These are phyloP conservation scores for Thalassoma bifasciatum DNA, from an alignment of 2,113 vertebrate genomes.

Conservation along the genomic window DNA sequence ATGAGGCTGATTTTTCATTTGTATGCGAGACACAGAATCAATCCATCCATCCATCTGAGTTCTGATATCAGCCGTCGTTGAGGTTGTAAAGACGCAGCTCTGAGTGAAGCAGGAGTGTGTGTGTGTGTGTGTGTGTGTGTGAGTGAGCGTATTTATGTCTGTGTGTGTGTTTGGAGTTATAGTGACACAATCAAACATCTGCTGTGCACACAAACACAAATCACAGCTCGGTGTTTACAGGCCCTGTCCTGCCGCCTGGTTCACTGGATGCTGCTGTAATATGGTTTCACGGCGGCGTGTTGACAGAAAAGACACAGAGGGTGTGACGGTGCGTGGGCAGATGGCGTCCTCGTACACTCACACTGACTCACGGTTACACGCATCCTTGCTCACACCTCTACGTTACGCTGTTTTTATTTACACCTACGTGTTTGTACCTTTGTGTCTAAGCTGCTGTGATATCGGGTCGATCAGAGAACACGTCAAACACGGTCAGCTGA, in stretches of 20 bases:
- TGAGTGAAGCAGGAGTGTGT: neutral
- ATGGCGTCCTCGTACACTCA: slow-evolving; percentile 11
- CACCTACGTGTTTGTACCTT: neutral
- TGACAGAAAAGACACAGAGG: slow-evolving; percentile 32
- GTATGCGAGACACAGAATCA: no score
- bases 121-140: neutral
- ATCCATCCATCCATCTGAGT: slow-evolving; percentile 6
- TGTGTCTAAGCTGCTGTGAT: slow-evolving; percentile 25
- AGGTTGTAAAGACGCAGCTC: slow-evolving; percentile 4
- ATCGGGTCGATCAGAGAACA: neutral
- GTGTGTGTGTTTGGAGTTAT: neutral
- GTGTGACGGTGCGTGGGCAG: slow-evolving; percentile 8
- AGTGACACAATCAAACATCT: slow-evolving; percentile 62
- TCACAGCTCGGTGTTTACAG: slow-evolving; percentile 50
- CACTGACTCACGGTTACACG: neutral
- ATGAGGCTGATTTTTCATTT: no score
- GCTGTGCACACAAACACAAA: slow-evolving; percentile 59
- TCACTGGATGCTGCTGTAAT: slow-evolving; percentile 7
- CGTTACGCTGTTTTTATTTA: slow-evolving; percentile 18
- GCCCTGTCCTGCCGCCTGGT: slow-evolving; percentile 26
- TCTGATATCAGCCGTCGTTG: slow-evolving; percentile 30
- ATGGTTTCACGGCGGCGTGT: slow-evolving; percentile 23
- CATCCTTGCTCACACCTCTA: neutral
- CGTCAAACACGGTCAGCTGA: neutral
- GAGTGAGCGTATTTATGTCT: slow-evolving; percentile 16